These are phyloP conservation scores for Leucozona laternaria DNA, from an alignment of 2,888 invertebrate genomes.

Conservation along the genomic window DNA sequence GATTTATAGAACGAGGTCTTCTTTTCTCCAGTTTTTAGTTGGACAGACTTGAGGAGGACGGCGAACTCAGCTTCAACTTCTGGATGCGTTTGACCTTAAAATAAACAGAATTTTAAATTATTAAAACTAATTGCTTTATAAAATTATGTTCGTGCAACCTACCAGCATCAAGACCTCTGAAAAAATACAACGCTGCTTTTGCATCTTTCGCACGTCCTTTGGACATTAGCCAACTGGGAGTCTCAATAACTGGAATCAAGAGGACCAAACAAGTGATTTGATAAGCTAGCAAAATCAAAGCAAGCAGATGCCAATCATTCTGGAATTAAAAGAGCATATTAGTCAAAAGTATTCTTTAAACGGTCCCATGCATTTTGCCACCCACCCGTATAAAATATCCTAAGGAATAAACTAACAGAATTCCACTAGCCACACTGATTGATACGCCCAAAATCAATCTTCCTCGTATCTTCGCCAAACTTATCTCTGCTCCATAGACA, in stretches of 20 bases:
- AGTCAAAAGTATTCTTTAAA: background rate
- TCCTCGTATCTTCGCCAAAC: constrained; percentile 86
- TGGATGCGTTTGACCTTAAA: constrained; percentile 79
- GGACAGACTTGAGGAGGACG: constrained; percentile 79
- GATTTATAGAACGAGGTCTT: constrained; percentile 78
- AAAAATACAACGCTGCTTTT: constrained; percentile 85
- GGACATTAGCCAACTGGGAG: constrained; percentile 88
- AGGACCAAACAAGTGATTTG: constrained; percentile 82
- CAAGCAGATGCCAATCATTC: constrained; percentile 82
- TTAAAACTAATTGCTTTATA: background rate
- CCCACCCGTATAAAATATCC: constrained; percentile 84
- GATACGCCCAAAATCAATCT: constrained; percentile 87
- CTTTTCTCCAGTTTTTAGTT: constrained; percentile 78
- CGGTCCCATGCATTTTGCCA: accelerated
- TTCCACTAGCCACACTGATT: constrained; percentile 87
- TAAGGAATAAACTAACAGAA: constrained; percentile 87
- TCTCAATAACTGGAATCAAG: constrained; percentile 86
- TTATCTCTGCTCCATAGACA: constrained; percentile 83
- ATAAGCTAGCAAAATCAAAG: constrained; percentile 80
- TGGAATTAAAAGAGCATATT: constrained; percentile 18
- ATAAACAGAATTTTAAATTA: background rate
- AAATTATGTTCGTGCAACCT: background rate
- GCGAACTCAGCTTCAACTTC: constrained; percentile 80
- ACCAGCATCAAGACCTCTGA: constrained; percentile 85
- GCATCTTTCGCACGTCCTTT: constrained; percentile 86